phyloP scores from a whole-genome alignment of 2,888 invertebrate genomes.

The Euproctis similis region DNA sequence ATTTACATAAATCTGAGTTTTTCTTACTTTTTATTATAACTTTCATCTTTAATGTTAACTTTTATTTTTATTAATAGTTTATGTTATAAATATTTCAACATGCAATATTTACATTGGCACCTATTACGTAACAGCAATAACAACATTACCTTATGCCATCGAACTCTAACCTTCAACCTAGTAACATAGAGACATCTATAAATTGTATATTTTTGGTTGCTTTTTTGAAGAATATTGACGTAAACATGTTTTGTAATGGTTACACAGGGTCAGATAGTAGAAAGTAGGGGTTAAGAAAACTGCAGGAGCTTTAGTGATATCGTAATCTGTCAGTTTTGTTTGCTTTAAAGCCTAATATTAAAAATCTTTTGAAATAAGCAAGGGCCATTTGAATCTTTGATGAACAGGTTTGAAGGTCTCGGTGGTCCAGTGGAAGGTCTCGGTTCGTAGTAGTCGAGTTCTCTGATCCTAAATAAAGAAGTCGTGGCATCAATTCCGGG shows the following conservation, averaged over 20 bases:
- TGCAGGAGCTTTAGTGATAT: neutral
- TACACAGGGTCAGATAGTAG: slow-evolving; percentile 67
- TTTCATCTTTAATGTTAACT: too few species aligned
- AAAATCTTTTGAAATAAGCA: too few species aligned
- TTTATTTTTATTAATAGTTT: too few species aligned
- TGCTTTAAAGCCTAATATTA: too few species aligned
- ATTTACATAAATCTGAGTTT: too few species aligned
- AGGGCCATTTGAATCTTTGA: too few species aligned
- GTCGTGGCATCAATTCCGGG: too few species aligned
- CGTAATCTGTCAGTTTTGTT: slow-evolving; percentile 1
- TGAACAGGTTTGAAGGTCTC: too few species aligned
- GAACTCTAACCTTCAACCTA: slow-evolving; percentile 45
- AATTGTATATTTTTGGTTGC: slow-evolving; percentile 54
- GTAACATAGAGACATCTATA: slow-evolving; percentile 34
- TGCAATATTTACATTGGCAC: slow-evolving; percentile 16
- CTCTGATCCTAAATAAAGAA: too few species aligned
- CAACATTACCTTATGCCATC: slow-evolving; percentile 15
- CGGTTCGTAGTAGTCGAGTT: too few species aligned
- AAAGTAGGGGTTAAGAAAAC: slow-evolving; percentile 33
- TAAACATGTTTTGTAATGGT: slow-evolving; percentile 45
- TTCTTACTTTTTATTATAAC: too few species aligned
- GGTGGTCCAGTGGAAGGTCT: too few species aligned
- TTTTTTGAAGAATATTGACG: slow-evolving; percentile 37
- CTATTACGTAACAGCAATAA: slow-evolving; percentile 20
- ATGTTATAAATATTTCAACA: slow-evolving; percentile 20